These are phyloP conservation scores for Trypoxylon attenuatum DNA, from an alignment of 2,888 invertebrate genomes.

Conservation along the genomic window DNA sequence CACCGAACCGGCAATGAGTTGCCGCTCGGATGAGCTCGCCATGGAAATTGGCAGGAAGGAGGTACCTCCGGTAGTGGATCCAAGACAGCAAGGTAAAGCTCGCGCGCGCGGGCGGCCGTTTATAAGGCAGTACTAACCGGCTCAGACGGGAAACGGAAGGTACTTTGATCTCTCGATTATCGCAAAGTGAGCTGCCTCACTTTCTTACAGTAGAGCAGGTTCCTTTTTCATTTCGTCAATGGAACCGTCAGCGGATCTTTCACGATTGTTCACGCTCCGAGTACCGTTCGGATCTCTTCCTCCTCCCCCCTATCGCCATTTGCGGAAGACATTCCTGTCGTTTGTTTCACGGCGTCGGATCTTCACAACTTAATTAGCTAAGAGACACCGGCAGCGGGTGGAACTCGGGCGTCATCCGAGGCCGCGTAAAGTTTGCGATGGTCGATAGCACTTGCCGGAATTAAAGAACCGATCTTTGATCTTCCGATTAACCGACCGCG, in stretches of 20 bases:
- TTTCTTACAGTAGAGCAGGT: slow-evolving; percentile 6
- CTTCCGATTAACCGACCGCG: neutral
- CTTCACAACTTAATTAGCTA: too few relatives aligned
- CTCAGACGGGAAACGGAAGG: slow-evolving; percentile 8
- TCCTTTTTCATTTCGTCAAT: slow-evolving; percentile 51
- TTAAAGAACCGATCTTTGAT: neutral
- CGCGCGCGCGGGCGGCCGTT: neutral
- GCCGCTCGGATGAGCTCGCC: slow-evolving; percentile 37
- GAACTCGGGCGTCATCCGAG: neutral
- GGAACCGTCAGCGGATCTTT: slow-evolving; percentile 1
- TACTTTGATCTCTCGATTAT: slow-evolving; percentile 61
- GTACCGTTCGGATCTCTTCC: neutral
- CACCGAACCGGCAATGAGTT: slow-evolving; percentile 43
- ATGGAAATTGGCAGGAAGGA: slow-evolving; percentile 46
- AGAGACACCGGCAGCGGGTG: too few relatives aligned
- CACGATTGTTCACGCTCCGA: neutral
- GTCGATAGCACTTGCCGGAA: neutral
- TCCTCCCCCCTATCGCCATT: too few relatives aligned
- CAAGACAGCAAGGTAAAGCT: neutral
- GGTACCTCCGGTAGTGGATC: slow-evolving; percentile 27
- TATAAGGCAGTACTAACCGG: slow-evolving; percentile 8
- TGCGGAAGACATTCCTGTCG: neutral
- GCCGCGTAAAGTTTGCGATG: neutral
- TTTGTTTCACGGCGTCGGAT: neutral
- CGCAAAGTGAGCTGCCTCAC: slow-evolving; percentile 45